Evolutionary conservation across 2,797 vertebrate genomes (phyloP).

Genomic region (Sebastolobus alascanus): DNA sequence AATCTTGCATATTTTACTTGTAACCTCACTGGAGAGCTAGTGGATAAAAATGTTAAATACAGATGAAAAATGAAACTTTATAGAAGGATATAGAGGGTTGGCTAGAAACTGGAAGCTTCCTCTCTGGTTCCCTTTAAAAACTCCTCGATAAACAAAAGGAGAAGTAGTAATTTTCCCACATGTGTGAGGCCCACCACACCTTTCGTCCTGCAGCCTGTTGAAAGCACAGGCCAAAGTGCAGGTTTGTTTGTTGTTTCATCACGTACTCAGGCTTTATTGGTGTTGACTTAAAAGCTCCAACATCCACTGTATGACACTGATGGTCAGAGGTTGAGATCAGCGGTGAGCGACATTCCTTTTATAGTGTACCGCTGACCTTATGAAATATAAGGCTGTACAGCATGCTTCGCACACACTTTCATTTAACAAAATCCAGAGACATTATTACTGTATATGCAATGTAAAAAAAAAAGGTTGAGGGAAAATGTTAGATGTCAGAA

Average conservation of each 20-base stretch:
- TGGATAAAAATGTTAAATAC: conserved; percentile 2
- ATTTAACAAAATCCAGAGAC: conserved; percentile 65
- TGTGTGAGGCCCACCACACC: conserved; percentile 44
- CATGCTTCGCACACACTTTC: conserved; percentile 34
- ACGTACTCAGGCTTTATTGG: conserved; percentile 65
- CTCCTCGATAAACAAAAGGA: conserved; percentile 40
- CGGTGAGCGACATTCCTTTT: conserved; percentile 35
- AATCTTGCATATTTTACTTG: conserved; percentile 1
- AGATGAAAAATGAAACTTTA: neutral
- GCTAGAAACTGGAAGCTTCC: conserved; percentile 43
- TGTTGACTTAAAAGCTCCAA: conserved; percentile 66
- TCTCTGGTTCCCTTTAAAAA: conserved; percentile 35
- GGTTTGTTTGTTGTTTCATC: conserved; percentile 71
- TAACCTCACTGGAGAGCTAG: neutral
- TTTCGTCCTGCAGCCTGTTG: conserved; percentile 39
- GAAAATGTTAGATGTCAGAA: conserved; percentile 57
- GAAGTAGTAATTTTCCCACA: conserved; percentile 47
- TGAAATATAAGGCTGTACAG: conserved; percentile 39
- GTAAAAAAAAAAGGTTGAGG: conserved; percentile 22
- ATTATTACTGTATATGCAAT: conserved; percentile 40
- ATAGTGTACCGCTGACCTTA: conserved; percentile 27
- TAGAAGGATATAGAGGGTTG: neutral
- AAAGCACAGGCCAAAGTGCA: conserved; percentile 63
- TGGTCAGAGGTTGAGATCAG: conserved; percentile 40
- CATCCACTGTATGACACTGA: conserved; percentile 54